These are phyloP conservation scores for Gonioctena quinquepunctata DNA, from an alignment of 1,140 invertebrate species.

Conservation along the genomic window DNA sequence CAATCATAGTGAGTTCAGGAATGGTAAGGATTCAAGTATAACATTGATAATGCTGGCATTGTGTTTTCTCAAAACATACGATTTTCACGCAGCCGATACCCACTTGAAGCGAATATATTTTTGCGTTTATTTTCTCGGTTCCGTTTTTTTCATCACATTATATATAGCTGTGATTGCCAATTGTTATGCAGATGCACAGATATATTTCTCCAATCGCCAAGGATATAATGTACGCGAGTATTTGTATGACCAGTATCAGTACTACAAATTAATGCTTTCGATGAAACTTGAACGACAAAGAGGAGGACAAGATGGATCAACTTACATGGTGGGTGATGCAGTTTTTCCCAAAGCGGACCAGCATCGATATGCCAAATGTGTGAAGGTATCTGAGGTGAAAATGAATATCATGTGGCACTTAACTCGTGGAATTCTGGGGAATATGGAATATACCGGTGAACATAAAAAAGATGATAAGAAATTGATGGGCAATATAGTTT, in stretches of 20 bases:
- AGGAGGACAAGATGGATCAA: neutral
- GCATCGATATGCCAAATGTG: conserved; percentile 25
- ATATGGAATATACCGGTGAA: neutral
- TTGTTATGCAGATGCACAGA: conserved; percentile 28
- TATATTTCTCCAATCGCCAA: conserved; percentile 17
- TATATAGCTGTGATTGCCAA: conserved; percentile 36
- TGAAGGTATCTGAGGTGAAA: conserved; percentile 19
- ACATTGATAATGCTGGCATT: conserved; percentile 26
- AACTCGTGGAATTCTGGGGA: neutral
- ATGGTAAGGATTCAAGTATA: conserved; percentile 10
- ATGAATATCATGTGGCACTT: neutral
- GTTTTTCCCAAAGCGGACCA: conserved; percentile 26
- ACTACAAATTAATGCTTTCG: conserved; percentile 20
- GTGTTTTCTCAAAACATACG: conserved; percentile 9
- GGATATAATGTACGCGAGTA: conserved; percentile 16
- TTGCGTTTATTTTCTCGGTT: conserved; percentile 26
- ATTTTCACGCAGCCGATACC: conserved; percentile 11
- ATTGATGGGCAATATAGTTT: neutral
- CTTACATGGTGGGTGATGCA: neutral
- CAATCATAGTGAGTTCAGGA: conserved; percentile 26
- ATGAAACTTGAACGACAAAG: neutral
- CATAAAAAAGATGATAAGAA: neutral
- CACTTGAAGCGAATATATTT: conserved; percentile 26
- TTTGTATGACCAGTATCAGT: conserved; percentile 26
- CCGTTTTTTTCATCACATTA: conserved; percentile 25